phyloP scores from a whole-genome alignment of 2,888 invertebrate genomes.

The Bugula neritina region DNA sequence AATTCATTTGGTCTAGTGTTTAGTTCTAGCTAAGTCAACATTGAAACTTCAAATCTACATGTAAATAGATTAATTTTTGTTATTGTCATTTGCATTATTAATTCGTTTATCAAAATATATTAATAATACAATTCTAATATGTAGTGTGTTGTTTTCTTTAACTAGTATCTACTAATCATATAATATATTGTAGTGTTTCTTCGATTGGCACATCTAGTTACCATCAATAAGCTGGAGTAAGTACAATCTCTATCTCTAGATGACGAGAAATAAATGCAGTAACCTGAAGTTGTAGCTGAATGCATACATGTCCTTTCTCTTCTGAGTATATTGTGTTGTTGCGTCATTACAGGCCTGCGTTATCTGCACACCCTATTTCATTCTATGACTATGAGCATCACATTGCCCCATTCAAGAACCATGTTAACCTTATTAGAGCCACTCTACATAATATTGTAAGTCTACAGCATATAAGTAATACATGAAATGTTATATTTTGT shows the following conservation, averaged over 20 bases:
- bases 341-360: neutral
- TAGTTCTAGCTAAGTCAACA: too few relatives aligned
- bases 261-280: too few relatives aligned
- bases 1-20: too few relatives aligned
- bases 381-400: slow-evolving; percentile 11
- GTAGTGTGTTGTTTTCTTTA: too few relatives aligned
- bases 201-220: neutral
- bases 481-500: too few relatives aligned
- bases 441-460: slow-evolving; percentile 10
- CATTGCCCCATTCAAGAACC: neutral
- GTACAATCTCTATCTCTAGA: neutral
- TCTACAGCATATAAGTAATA: too few relatives aligned
- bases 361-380: neutral
- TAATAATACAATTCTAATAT: too few relatives aligned
- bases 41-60: too few relatives aligned
- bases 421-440: slow-evolving; percentile 9
- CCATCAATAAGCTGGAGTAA: neutral
- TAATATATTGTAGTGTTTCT: slow-evolving; percentile 19
- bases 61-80: too few relatives aligned
- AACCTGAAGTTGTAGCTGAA: neutral
- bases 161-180: too few relatives aligned
- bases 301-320: neutral
- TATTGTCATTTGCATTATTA: too few relatives aligned
- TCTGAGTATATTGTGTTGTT: neutral
- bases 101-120: too few relatives aligned